A percentile compares a stretch with the other conserved stretches of the same genome.
Conservation (phyloP, 2,888 invertebrate genomes). For the Cephus pulcher region DNA sequence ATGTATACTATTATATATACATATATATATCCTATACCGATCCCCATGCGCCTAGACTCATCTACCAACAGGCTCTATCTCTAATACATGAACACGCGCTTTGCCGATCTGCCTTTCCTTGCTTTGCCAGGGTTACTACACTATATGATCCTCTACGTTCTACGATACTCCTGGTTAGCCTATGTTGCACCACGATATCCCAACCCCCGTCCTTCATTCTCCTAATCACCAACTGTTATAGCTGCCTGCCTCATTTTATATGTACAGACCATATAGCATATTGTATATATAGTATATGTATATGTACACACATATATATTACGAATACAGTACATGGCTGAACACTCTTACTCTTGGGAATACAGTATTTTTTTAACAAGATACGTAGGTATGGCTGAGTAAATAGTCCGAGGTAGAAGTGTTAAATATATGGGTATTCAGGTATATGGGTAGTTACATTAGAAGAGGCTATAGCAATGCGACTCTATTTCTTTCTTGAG, state of each 20-base stretch:
- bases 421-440: no score
- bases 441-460: background rate
- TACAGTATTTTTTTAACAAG: background rate
- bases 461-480: slow-evolving; percentile 7
- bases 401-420: background rate
- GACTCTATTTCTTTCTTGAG: slow-evolving; percentile 18
- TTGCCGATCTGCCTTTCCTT: background rate
- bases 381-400: background rate
- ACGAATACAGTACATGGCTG: background rate
- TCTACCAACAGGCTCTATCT: background rate
- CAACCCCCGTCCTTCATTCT: background rate
- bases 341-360: background rate
- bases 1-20: background rate
- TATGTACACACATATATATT: background rate
- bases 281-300: no score
- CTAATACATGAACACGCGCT: background rate
- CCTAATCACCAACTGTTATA: background rate
- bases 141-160: background rate
- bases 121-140: background rate
- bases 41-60: background rate
- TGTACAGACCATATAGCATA: background rate
- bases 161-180: background rate
- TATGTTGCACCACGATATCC: background rate
- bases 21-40: background rate
- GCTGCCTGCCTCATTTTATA: background rate